phyloP scores from a whole-genome alignment of 2,797 vertebrate genomes.

The Acanthurus lineatus region DNA sequence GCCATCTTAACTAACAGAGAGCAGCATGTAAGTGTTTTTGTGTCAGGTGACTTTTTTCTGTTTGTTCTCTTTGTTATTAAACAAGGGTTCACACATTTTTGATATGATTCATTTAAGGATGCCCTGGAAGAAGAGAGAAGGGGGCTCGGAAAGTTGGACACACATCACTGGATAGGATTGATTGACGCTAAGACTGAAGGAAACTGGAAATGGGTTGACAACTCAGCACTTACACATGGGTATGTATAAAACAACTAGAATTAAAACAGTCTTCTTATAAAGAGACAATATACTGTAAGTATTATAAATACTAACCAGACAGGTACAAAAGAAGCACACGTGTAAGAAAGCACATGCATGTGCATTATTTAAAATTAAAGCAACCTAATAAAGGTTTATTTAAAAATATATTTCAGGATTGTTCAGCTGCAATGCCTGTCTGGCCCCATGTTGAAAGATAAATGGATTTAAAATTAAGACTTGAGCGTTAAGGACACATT shows the following conservation, averaged over 20 bases:
- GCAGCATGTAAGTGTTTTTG: constrained; percentile 37
- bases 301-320: background rate
- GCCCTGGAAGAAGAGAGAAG: constrained; percentile 37
- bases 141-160: constrained; percentile 6
- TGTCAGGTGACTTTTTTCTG: background rate
- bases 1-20: constrained; percentile 50
- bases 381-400: background rate
- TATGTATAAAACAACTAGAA: constrained; percentile 23
- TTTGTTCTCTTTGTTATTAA: background rate
- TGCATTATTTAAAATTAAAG: background rate
- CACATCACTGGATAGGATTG: constrained; percentile 50
- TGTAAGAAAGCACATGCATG: background rate
- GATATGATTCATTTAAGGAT: constrained; percentile 11
- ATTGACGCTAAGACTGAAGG: constrained; percentile 40
- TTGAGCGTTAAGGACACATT: background rate
- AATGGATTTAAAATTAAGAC: constrained; percentile 2
- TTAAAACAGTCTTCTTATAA: constrained; percentile 13
- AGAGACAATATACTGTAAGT: background rate
- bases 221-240: constrained; percentile 3
- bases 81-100: background rate
- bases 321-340: background rate
- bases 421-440: constrained; percentile 1
- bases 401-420: background rate
- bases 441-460: background rate
- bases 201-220: constrained; percentile 48